These are phyloP conservation scores for Ptilodon capucinus DNA, from an alignment of 2,888 invertebrate genomes.

Conservation along the genomic window DNA sequence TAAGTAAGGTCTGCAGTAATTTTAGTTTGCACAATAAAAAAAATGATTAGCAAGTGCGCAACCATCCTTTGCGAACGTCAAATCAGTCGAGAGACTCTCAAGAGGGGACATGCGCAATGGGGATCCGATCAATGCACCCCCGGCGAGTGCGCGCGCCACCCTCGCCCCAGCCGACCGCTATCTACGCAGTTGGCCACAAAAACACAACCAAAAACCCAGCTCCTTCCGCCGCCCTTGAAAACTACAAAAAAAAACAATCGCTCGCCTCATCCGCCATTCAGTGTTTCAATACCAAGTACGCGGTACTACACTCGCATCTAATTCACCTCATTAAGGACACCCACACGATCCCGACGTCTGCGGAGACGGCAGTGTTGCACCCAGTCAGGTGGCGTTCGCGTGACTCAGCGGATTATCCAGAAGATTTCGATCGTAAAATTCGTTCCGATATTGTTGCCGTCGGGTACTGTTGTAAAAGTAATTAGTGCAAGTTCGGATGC, in stretches of 20 bases:
- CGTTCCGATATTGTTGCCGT: slow-evolving; percentile 51
- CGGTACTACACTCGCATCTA: slow-evolving; percentile 29
- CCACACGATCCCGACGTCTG: slow-evolving; percentile 57
- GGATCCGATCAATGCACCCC: slow-evolving; percentile 76
- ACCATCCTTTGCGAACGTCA: slow-evolving; percentile 56
- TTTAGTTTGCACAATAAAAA: not conserved
- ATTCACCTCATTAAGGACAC: slow-evolving; percentile 76
- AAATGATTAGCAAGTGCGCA: not conserved
- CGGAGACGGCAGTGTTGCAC: slow-evolving; percentile 48
- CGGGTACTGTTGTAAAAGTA: slow-evolving; percentile 40
- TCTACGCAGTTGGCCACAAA: slow-evolving; percentile 77
- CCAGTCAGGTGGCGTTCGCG: slow-evolving; percentile 58
- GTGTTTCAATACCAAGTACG: slow-evolving; percentile 33
- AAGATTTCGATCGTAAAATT: slow-evolving; percentile 55
- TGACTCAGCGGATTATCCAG: slow-evolving; percentile 76
- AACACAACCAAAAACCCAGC: slow-evolving; percentile 60
- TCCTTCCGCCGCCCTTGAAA: slow-evolving; percentile 59
- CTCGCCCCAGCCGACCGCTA: slow-evolving; percentile 49
- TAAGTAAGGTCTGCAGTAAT: not conserved
- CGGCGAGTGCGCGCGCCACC: slow-evolving; percentile 72
- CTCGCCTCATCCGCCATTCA: slow-evolving; percentile 37
- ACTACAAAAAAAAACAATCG: slow-evolving; percentile 49
- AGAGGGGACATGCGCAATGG: slow-evolving; percentile 71
- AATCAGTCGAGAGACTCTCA: slow-evolving; percentile 56
- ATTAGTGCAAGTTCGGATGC: slow-evolving; percentile 70